Conservation (phyloP, 2,888 invertebrate species). For the Synergus japonicus region DNA sequence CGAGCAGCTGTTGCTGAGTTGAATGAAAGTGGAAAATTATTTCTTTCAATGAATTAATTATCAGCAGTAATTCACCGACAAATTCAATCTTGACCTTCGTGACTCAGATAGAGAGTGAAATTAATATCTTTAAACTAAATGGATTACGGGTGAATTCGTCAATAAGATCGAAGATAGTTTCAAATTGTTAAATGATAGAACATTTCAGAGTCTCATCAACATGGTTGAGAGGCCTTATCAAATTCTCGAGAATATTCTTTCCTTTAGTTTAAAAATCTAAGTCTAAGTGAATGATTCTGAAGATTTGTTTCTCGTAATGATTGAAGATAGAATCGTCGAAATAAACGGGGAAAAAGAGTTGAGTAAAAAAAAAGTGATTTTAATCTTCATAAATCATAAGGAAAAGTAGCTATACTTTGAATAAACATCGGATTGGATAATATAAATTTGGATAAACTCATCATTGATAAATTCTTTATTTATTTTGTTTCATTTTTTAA, state of each 20-base stretch:
- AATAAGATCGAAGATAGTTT: neutral
- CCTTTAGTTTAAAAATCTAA: neutral
- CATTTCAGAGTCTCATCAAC: slow-evolving; percentile 9
- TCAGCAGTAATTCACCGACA: neutral
- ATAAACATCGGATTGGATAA: neutral
- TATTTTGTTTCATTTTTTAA: neutral
- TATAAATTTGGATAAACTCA: no score
- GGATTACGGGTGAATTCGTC: neutral
- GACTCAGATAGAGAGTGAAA: slow-evolving; percentile 3
- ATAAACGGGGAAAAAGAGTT: slow-evolving; percentile 16
- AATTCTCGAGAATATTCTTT: neutral
- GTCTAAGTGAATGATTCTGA: neutral
- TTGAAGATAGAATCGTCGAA: neutral
- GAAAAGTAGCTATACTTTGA: slow-evolving; percentile 5
- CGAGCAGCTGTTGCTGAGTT: slow-evolving; percentile 35
- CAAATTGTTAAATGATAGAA: neutral
- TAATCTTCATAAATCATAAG: neutral
- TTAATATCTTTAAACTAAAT: slow-evolving; percentile 10
- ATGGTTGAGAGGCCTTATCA: neutral
- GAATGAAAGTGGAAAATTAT: slow-evolving; percentile 14
- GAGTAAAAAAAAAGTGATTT: neutral
- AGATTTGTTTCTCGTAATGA: neutral
- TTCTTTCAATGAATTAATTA: neutral
- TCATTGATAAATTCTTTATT: neutral
- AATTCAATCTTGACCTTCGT: no score